Evolutionary conservation across 2,888 invertebrate species (phyloP), one percentile per base, ranked within the genome.

Genomic region (Dryocosmus kuriphilus): DNA sequence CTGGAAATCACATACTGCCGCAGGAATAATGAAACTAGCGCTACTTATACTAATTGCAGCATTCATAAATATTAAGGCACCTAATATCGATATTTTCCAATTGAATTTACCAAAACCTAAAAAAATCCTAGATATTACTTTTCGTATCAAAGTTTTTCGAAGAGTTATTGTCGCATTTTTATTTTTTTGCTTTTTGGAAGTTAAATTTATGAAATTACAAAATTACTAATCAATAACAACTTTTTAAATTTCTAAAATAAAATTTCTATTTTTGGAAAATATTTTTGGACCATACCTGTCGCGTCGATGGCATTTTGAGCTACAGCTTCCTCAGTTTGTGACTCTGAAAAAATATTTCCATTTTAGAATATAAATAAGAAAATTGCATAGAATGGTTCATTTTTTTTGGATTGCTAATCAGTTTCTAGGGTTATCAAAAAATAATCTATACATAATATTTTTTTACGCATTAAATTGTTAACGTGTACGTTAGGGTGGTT

Each of bases 41-140:
- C 95, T 96, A 73, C 95, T 95, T 87, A 96, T 95, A 51, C 96
- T 96, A 83, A 97, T 94, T 77, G 97, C 96, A 73, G 96, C 96
- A 92, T 96, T 96, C 85, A 96, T 93, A 90, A 96, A 97, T 82
- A 97, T 96, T 88, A 96, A 92, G 32, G 97, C 97, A 87, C 95
- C 95, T 91, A 97, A 92, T 78, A 95, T 93, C 90, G 97, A 92
- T 85, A 97, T 92, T 85, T 94, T 93, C 89, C 95, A 94, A 91
- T 97, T 97, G 92, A 97, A 97, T 89, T 94, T 95, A 79, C 97
- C 97, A 92, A 96, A 96, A 84, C 96, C 97, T 95, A 92, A 9
- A 75, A 27, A 35, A 38, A 62, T 62, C 24, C 32, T 22, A 60
- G 2, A 35, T 22, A 19, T 61, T 60, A 27, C 4, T 5, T 27